phyloP scores from a whole-genome alignment of 1,140 invertebrate species.

The Acyrthosiphon pisum region DNA sequence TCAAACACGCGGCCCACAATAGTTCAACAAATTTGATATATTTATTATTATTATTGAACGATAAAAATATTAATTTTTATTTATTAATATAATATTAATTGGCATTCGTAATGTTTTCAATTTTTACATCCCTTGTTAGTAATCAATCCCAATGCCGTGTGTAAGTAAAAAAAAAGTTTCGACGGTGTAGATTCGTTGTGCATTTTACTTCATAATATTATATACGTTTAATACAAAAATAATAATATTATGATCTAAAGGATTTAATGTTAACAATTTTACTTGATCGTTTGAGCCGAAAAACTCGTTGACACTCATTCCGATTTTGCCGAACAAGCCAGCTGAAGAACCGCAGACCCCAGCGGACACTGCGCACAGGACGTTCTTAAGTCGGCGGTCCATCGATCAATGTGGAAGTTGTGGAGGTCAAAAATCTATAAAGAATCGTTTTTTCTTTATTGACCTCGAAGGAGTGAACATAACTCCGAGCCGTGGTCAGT shows the following conservation, averaged over 20 bases:
- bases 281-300: not conserved
- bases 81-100: too few relatives aligned
- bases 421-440: not conserved
- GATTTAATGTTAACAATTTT: not conserved
- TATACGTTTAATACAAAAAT: not conserved
- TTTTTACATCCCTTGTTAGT: too few relatives aligned
- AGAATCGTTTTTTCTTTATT: not conserved
- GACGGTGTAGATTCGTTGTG: too few relatives aligned
- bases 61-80: too few relatives aligned
- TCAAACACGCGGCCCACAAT: too few relatives aligned
- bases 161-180: too few relatives aligned
- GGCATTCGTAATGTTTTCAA: too few relatives aligned
- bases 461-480: not conserved
- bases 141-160: too few relatives aligned
- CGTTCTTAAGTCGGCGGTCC: not conserved
- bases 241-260: not conserved
- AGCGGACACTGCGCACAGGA: not conserved
- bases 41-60: too few relatives aligned
- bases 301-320: not conserved
- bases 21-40: too few relatives aligned
- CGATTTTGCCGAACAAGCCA: constrained; percentile 29
- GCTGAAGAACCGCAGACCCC: constrained; percentile 41
- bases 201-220: not conserved
- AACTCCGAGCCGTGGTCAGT: not conserved
- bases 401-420: not conserved